Percentiles rank a stretch among this genome's conserved stretches.
Evolutionary conservation across 2,797 vertebrate genomes (phyloP).

Genomic region (Glyptemys insculpta): DNA sequence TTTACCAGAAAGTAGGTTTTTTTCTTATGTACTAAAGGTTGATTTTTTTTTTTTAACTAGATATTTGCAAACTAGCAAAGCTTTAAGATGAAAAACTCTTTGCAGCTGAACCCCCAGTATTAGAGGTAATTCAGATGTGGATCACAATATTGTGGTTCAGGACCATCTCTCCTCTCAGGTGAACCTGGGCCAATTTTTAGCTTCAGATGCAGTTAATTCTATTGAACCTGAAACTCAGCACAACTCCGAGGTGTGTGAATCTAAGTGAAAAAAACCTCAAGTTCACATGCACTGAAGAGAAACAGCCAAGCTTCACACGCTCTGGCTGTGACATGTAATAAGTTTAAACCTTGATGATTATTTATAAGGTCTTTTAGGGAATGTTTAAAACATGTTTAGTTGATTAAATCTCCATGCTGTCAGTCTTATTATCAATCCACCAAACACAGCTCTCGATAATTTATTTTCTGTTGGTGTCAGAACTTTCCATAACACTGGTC

Average conservation of each 20-base stretch:
- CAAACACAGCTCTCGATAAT: background rate
- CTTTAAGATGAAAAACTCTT: background rate
- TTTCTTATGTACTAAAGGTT: slow-evolving; percentile 17
- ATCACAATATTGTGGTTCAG: background rate
- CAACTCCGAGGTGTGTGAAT: background rate
- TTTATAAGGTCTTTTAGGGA: background rate
- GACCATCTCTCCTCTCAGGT: background rate
- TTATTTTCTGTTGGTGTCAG: slow-evolving; percentile 13
- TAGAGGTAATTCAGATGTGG: background rate
- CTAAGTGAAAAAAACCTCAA: background rate
- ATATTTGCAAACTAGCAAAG: background rate
- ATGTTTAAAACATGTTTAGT: background rate
- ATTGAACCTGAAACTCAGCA: background rate
- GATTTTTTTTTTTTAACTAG: slow-evolving; percentile 17
- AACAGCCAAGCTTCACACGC: accelerated
- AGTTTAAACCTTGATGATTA: background rate
- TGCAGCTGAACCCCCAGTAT: background rate
- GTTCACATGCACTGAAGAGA: background rate
- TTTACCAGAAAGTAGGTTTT: background rate
- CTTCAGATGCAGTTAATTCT: background rate
- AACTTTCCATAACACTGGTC: background rate
- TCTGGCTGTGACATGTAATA: accelerated
- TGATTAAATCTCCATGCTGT: background rate
- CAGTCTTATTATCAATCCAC: background rate
- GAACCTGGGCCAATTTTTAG: background rate